These are phyloP conservation scores for Heterocephalus glaber DNA, from an alignment of 2,113 vertebrate genomes.

Conservation along the genomic window DNA sequence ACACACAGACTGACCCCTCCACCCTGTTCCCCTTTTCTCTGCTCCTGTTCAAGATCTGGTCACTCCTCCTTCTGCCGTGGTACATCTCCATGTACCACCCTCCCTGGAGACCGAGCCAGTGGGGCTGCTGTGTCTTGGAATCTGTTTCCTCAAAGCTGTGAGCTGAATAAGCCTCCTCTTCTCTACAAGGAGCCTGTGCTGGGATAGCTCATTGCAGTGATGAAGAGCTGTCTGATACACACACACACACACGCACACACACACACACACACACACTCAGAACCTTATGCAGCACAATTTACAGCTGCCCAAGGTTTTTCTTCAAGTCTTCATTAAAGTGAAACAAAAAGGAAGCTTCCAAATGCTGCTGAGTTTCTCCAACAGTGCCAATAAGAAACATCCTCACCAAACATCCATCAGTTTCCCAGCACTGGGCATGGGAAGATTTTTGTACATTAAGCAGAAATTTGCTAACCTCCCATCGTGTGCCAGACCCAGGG, in stretches of 20 bases:
- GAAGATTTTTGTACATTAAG: background rate
- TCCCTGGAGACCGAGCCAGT: background rate
- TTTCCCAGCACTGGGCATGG: too few relatives aligned
- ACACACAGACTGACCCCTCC: background rate
- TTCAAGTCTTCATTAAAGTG: background rate
- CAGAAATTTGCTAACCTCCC: background rate
- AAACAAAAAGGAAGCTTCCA: background rate
- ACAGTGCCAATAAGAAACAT: background rate
- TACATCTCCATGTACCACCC: too few relatives aligned
- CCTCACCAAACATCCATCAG: background rate
- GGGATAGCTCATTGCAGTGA: too few relatives aligned
- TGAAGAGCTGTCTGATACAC: background rate
- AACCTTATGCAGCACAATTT: background rate
- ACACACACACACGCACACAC: background rate
- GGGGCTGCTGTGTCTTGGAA: background rate
- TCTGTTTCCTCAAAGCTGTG: background rate
- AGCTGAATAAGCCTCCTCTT: background rate
- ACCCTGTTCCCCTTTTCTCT: background rate
- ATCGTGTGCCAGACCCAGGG: rapidly evolving
- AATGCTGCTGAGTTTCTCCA: background rate
- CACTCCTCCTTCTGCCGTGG: too few relatives aligned
- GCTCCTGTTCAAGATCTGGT: too few relatives aligned
- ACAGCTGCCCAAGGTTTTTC: background rate
- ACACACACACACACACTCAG: background rate
- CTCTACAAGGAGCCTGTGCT: background rate